These are phyloP conservation scores for Caenorhabditis zanzibari DNA, from an alignment of 2,888 invertebrate genomes.

Conservation along the genomic window DNA sequence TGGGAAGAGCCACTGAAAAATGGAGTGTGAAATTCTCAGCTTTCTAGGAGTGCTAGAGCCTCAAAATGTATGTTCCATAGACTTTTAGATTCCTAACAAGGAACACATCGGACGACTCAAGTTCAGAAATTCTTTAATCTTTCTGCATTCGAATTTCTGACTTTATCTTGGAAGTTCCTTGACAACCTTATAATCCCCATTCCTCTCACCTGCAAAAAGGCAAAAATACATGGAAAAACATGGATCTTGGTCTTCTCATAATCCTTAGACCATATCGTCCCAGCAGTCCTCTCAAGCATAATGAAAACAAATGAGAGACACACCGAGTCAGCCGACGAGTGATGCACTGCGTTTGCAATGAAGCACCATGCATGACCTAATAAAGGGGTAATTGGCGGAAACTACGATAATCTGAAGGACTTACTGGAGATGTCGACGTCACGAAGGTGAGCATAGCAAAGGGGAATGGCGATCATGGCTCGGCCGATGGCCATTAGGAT, in stretches of 20 bases:
- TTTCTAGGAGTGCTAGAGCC: too few species aligned
- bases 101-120: background rate
- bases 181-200: too few species aligned
- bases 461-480: conserved; percentile 54
- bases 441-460: conserved; percentile 48
- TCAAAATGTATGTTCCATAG: background rate
- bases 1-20: conserved; percentile 59
- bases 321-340: conserved; percentile 51
- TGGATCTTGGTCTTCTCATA: conserved; percentile 59
- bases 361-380: conserved; percentile 57
- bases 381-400: background rate
- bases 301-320: conserved; percentile 62
- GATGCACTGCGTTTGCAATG: conserved; percentile 56
- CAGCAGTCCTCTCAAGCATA: conserved; percentile 56
- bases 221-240: conserved; percentile 50
- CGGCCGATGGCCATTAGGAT: conserved; percentile 53
- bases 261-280: conserved; percentile 57
- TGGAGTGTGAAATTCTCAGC: background rate
- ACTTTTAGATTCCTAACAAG: background rate
- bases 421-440: conserved; percentile 58
- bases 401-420: background rate
- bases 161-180: too few species aligned
- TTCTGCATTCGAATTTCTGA: too few species aligned
- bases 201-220: conserved; percentile 38
- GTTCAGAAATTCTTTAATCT: background rate